phyloP scores from a whole-genome alignment of 37 sponge, comb jelly and placozoan species.

The Crambe crambe region DNA sequence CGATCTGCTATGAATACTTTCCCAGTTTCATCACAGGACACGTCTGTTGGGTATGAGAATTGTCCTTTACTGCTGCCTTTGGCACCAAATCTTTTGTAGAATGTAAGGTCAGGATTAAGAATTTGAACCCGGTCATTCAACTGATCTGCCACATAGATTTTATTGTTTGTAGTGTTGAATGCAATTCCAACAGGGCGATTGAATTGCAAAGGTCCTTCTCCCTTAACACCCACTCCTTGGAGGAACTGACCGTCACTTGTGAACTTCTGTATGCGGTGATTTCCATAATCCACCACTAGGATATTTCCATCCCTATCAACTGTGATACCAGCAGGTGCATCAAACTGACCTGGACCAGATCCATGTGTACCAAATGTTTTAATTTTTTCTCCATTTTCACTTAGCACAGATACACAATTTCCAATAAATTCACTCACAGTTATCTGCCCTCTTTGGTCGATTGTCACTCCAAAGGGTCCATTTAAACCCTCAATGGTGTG shows the following conservation, averaged over 20 bases:
- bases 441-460: constrained; percentile 18
- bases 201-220: constrained; percentile 31
- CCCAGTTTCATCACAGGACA: constrained; percentile 33
- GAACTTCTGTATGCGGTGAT: constrained; percentile 56
- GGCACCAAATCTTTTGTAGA: constrained; percentile 46
- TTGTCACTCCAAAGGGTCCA: constrained; percentile 22
- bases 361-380: constrained; percentile 32
- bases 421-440: constrained; percentile 20
- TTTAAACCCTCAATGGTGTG: constrained; percentile 1
- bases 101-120: constrained; percentile 54
- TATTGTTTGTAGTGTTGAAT: constrained; percentile 3
- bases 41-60: constrained; percentile 49
- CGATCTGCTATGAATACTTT: constrained; percentile 57
- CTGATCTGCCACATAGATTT: constrained; percentile 52
- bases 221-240: constrained; percentile 22
- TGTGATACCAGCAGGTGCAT: constrained; percentile 32
- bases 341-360: constrained; percentile 14
- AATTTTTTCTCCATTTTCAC: constrained; percentile 5
- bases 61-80: constrained; percentile 53
- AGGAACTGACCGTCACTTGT: constrained; percentile 27
- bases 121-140: constrained; percentile 66
- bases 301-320: constrained; percentile 36
- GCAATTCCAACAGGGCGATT: constrained; percentile 34
- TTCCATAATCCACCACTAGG: constrained; percentile 29
- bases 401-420: constrained; percentile 25